These are phyloP conservation scores for Pteronura brasiliensis DNA, from an alignment of 2,113 vertebrate species.

Conservation along the genomic window DNA sequence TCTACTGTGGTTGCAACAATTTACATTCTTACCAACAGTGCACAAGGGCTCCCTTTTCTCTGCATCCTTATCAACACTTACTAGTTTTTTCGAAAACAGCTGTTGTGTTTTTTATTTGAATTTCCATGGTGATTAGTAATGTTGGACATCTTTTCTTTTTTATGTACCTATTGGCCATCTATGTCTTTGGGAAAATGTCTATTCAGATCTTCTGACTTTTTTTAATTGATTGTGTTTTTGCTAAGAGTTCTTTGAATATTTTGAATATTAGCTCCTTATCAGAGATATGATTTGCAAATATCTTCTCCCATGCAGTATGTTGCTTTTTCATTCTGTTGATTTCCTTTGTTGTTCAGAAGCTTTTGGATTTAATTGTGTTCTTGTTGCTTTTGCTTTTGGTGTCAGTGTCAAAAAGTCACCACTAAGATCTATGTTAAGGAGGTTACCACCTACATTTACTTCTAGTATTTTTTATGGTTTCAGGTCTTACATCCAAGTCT, in stretches of 20 bases:
- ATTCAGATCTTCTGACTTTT: too few relatives aligned
- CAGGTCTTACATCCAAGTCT: background rate
- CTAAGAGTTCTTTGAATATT: background rate
- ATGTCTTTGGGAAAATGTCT: background rate
- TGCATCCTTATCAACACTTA: background rate
- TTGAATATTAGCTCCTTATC: background rate
- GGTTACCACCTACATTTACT: background rate
- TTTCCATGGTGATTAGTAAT: background rate
- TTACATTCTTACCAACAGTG: background rate
- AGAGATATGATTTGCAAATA: background rate
- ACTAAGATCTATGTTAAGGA: background rate
- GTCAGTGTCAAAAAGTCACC: background rate
- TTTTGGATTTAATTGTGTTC: background rate
- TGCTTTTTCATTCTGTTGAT: background rate
- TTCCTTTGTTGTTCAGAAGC: background rate
- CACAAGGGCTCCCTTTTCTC: background rate
- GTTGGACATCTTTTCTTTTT: background rate
- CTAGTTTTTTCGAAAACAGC: background rate
- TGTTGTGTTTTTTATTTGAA: background rate
- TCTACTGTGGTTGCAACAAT: background rate
- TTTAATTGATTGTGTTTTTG: background rate
- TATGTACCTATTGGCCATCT: background rate
- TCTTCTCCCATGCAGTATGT: background rate
- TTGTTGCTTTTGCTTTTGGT: background rate
- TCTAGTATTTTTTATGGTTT: background rate